Base-by-base conservation (phyloP, 2,113 vertebrate species). In the Microcebus murinus region DNA sequence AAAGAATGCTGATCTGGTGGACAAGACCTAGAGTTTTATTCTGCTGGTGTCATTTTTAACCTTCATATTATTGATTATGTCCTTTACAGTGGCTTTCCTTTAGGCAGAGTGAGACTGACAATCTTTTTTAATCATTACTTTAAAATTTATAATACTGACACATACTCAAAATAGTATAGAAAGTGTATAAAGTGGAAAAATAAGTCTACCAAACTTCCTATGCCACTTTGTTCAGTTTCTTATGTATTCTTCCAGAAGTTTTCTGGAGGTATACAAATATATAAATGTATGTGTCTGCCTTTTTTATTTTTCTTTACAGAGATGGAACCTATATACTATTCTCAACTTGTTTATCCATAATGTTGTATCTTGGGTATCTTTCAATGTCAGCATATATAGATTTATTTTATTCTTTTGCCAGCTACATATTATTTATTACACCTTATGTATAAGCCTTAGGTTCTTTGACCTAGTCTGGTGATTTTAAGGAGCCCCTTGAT, bases 361-460 rank as follows among this genome's bases (percentile, higher is more conserved):
- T 36, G 76, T 20, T 93, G 1, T 88, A 90, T 61, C 15, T 76
- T 93, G 18, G 45, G 31, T 20, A n/a, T 68, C 39, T 96, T 93
- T 92, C 94, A 48, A 31, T 73, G 20, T 87, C 3, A 57, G 45
- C 15, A 74, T 50, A 34, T 50, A n/a, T 84, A 34, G n/a, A 79
- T 94, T 42, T 92, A 67, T 90, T 90, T 89, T 13, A 36, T 92
- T 83, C 31, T 81, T 57, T 86, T 73, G 79, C 61, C n/a, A 84
- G 36, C 20, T 52, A 52, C 6, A 18, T 79, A 34, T 80, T 88
- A 63, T 39, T 80, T 88, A 61, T 48, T 63, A 23, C 18, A 82
- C 18, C 23, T 59, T 95, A 80, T 45, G 12, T 20, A 55, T 61
- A 61, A 63, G 77, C 23, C 18, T 84, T 88, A 85, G 52, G 31